These are phyloP conservation scores for Mesocentrotus franciscanus DNA, from an alignment of 53 echinoderm and acorn worm species.

Conservation along the genomic window DNA sequence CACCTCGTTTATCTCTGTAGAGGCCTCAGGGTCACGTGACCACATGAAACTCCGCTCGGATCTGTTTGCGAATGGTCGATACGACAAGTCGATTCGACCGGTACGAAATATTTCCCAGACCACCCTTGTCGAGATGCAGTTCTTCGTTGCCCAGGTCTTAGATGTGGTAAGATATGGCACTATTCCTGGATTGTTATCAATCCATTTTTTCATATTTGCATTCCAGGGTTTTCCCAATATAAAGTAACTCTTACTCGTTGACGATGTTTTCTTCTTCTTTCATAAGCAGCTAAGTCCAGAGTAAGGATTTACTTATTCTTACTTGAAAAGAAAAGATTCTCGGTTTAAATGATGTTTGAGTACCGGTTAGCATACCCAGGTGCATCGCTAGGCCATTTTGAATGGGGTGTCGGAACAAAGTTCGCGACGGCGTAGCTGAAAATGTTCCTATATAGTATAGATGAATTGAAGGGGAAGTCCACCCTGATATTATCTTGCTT, in stretches of 20 bases:
- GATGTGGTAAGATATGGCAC: constrained; percentile 86
- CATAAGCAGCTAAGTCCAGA: neutral
- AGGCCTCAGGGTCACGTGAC: constrained; percentile 79
- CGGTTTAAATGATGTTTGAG: no score
- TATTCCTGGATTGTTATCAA: neutral
- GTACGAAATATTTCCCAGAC: constrained; percentile 83
- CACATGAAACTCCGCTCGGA: constrained; percentile 80
- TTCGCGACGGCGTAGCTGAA: no score
- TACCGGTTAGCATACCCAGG: no score
- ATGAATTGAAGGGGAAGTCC: no score
- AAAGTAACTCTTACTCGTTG: neutral
- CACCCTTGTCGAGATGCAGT: constrained; percentile 96
- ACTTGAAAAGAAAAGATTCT: neutral
- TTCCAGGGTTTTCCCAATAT: neutral
- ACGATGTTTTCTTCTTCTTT: neutral
- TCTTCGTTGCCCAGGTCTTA: constrained; percentile 96
- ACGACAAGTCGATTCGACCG: constrained; percentile 92
- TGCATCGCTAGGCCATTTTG: no score
- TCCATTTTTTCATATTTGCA: neutral
- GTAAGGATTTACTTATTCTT: neutral
- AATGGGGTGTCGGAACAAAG: no score
- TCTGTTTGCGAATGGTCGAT: constrained; percentile 77
- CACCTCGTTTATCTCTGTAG: constrained; percentile 56
- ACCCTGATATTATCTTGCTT: no score
- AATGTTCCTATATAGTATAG: no score